Evolutionary conservation across 35 echinoderm and acorn worm species (phyloP).

Genomic region (Lytechinus pictus): DNA sequence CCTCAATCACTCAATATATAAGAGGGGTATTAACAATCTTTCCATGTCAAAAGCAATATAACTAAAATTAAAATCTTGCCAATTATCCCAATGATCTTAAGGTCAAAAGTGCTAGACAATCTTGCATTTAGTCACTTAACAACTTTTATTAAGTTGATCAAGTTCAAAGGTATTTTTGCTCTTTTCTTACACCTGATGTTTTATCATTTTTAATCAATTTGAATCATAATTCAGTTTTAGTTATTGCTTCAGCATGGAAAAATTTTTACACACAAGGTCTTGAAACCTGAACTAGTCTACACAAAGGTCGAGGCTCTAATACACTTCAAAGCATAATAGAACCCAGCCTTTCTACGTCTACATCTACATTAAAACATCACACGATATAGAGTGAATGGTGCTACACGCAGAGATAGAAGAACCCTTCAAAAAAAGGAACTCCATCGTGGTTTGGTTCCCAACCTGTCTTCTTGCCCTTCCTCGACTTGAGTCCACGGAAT

Average conservation of each 20-base stretch:
- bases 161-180: no score
- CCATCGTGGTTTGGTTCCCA: conserved; percentile 14
- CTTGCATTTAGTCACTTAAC: no score
- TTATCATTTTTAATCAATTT: background rate
- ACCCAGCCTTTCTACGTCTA: conserved; percentile 8
- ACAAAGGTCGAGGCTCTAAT: background rate
- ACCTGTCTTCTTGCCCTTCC: conserved; percentile 47
- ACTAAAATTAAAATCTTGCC: no score
- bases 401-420: conserved; percentile 17
- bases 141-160: no score
- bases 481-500: conserved; percentile 37
- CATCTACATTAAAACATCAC: background rate
- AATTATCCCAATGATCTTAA: no score
- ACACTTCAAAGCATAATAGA: background rate
- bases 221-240: background rate
- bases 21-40: background rate
- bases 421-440: background rate
- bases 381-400: background rate
- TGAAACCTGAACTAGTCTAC: background rate
- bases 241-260: background rate
- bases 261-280: background rate
- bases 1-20: background rate
- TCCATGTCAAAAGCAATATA: background rate
- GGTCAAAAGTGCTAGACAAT: no score
- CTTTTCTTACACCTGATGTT: no score